Percentiles rank a stretch among this genome's conserved stretches.
phyloP scores from a whole-genome alignment of 2,888 invertebrate genomes.

The Iphiclides podalirius region DNA sequence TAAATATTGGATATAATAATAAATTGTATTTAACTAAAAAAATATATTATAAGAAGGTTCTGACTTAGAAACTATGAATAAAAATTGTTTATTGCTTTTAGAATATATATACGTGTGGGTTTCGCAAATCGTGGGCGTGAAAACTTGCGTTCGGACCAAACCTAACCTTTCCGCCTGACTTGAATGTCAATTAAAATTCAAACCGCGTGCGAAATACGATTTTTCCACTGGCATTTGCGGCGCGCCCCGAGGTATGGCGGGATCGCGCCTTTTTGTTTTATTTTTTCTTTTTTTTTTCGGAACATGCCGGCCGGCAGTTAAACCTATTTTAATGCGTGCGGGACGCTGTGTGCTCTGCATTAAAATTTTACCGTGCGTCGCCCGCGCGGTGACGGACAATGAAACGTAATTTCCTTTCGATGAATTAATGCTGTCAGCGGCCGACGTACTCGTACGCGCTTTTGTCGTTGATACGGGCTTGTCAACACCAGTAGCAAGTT shows the following conservation, averaged over 20 bases:
- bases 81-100: too few species aligned
- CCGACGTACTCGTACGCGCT: conserved; percentile 17
- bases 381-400: conserved; percentile 60
- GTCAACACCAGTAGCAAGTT: not conserved
- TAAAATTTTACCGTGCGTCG: conserved; percentile 63
- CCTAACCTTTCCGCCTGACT: conserved; percentile 47
- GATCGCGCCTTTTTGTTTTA: conserved; percentile 75
- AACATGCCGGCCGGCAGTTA: conserved; percentile 76
- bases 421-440: conserved; percentile 35
- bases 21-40: too few species aligned
- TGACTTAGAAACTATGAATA: too few species aligned
- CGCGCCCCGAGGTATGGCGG: conserved; percentile 73
- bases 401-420: conserved; percentile 71
- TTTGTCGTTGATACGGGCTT: conserved; percentile 27
- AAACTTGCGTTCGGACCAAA: conserved; percentile 47
- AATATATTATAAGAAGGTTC: too few species aligned
- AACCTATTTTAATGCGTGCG: conserved; percentile 79
- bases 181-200: conserved; percentile 81
- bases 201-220: conserved; percentile 80
- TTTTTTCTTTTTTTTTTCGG: conserved; percentile 70
- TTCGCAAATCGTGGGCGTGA: too few species aligned
- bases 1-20: too few species aligned
- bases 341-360: conserved; percentile 75
- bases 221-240: conserved; percentile 79
- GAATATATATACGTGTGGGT: too few species aligned